Conservation (phyloP, 2,888 invertebrate genomes). For the Cosmorhoe ocellata region DNA sequence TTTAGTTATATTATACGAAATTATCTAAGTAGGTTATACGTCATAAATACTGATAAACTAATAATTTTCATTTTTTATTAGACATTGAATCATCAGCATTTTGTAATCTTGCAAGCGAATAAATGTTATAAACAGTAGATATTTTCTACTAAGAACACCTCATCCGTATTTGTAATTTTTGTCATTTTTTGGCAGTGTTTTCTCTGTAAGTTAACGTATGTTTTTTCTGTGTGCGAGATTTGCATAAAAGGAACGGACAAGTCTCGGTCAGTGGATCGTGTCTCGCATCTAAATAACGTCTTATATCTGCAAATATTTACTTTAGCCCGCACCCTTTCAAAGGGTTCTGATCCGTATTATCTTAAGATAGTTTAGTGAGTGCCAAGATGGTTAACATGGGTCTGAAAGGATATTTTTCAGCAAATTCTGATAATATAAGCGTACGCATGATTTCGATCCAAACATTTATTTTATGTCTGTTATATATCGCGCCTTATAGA, state of each 20-base stretch:
- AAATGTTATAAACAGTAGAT: no score
- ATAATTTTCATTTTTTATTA: no score
- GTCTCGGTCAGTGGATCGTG: slow-evolving; percentile 69
- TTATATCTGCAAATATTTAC: slow-evolving; percentile 82
- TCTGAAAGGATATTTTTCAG: slow-evolving; percentile 46
- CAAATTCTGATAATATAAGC: slow-evolving; percentile 38
- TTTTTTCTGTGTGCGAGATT: slow-evolving; percentile 9
- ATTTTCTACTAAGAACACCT: no score
- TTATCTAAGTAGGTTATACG: no score
- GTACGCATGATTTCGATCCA: slow-evolving; percentile 29
- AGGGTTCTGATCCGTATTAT: slow-evolving; percentile 69
- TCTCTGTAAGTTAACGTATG: neutral
- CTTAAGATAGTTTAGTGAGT: slow-evolving; percentile 71
- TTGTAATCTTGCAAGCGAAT: no score
- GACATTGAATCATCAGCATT: no score
- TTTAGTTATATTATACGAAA: no score
- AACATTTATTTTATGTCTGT: slow-evolving; percentile 11
- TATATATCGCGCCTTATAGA: neutral
- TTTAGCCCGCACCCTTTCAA: slow-evolving; percentile 70
- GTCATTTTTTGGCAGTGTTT: neutral
- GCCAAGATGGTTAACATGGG: slow-evolving; percentile 61
- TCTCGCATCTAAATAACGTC: slow-evolving; percentile 79
- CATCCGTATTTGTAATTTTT: no score
- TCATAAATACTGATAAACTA: no score
- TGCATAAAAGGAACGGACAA: slow-evolving; percentile 59